Evolutionary conservation across 2,888 invertebrate species (phyloP).

Genomic region (Odontocolon sp.): DNA sequence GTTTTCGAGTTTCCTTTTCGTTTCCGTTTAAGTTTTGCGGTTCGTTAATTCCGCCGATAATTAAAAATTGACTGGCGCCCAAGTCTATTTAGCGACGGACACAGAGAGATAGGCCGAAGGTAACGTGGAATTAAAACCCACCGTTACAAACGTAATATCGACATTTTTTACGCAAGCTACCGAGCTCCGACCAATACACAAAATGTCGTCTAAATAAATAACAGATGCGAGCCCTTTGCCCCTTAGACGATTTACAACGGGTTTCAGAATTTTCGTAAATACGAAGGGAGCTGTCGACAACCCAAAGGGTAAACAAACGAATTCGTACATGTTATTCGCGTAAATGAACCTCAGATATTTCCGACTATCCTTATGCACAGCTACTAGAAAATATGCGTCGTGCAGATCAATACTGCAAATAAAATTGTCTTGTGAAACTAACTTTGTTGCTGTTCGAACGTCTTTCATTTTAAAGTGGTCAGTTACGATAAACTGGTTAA

Average conservation of each 20-base stretch:
- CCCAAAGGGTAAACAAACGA: slow-evolving; percentile 39
- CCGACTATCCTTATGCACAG: slow-evolving; percentile 8
- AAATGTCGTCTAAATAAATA: slow-evolving; percentile 18
- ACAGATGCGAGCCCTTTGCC: slow-evolving; percentile 20
- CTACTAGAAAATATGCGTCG: slow-evolving; percentile 39
- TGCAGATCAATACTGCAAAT: slow-evolving; percentile 48
- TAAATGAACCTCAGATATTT: slow-evolving; percentile 48
- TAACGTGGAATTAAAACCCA: no score
- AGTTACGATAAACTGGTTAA: slow-evolving; percentile 52
- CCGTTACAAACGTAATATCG: no score
- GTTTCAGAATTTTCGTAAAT: slow-evolving; percentile 54
- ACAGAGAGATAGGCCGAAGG: no score
- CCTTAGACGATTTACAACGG: slow-evolving; percentile 27
- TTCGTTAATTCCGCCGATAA: no score
- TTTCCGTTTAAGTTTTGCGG: no score
- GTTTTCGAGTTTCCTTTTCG: no score
- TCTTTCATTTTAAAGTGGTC: slow-evolving; percentile 62
- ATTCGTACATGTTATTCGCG: slow-evolving; percentile 32
- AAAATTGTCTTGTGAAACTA: slow-evolving; percentile 39
- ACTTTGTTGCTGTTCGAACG: slow-evolving; percentile 48
- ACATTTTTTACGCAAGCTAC: slow-evolving; percentile 2
- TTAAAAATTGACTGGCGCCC: no score
- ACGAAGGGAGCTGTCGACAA: slow-evolving; percentile 42
- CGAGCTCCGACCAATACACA: slow-evolving; percentile 8
- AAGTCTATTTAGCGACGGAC: no score